Percentiles rank a stretch among this genome's conserved stretches.
Evolutionary conservation across 2,113 vertebrate species (phyloP).

Genomic region (Labrus mixtus): DNA sequence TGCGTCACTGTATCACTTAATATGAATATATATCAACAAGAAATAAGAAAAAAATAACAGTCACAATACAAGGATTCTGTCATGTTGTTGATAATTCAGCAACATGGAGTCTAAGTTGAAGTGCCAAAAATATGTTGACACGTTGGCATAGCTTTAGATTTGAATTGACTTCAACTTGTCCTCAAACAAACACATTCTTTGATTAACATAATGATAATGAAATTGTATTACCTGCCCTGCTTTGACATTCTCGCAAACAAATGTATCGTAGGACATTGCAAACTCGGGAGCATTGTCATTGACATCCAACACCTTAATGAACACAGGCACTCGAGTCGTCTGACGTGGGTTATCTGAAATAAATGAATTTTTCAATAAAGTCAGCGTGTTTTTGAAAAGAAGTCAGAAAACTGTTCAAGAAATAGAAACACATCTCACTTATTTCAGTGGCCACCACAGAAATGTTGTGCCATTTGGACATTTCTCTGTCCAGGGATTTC

Average conservation of each 20-base stretch:
- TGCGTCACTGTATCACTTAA: not conserved
- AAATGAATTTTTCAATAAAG: not conserved
- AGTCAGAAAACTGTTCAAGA: too few species aligned
- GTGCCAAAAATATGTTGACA: too few species aligned
- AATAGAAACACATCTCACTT: constrained; percentile 78
- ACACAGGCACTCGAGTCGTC: constrained; percentile 91
- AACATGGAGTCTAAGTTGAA: not conserved
- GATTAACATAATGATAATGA: too few species aligned
- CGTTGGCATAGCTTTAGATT: not conserved
- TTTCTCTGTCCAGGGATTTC: constrained; percentile 93
- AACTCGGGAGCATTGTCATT: constrained; percentile 97
- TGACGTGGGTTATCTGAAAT: constrained; percentile 91
- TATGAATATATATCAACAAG: not conserved
- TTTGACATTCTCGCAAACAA: constrained; percentile 97
- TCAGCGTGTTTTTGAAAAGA: not conserved
- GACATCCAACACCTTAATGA: constrained; percentile 94
- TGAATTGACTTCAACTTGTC: not conserved
- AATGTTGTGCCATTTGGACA: constrained; percentile 95
- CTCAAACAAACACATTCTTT: too few species aligned
- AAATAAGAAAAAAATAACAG: not conserved
- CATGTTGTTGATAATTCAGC: not conserved
- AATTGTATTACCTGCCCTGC: constrained; percentile 88
- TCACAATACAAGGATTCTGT: not conserved
- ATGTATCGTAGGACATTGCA: constrained; percentile 95
- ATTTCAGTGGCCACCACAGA: constrained; percentile 94